Conservation (phyloP, 2,113 vertebrate genomes). For the Tachysurus vachellii region DNA sequence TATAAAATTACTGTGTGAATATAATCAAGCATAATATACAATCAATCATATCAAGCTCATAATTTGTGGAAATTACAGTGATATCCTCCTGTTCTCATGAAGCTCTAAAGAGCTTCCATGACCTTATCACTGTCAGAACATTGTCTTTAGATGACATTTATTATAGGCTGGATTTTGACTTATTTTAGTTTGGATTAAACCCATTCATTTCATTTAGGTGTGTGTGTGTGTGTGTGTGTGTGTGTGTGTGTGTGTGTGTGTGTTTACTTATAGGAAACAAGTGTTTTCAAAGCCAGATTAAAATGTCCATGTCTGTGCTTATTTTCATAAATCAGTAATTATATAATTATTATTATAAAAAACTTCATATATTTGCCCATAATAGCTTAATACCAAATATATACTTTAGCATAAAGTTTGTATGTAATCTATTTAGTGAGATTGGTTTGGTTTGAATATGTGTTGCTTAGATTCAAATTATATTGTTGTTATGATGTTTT, state of each 20-base stretch:
- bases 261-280: neutral
- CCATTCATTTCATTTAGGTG: neutral
- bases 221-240: neutral
- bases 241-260: neutral
- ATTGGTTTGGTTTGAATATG: neutral
- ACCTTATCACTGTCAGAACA: neutral
- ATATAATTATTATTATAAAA: neutral
- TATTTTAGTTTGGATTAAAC: neutral
- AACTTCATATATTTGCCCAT: neutral
- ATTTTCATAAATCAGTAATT: no score
- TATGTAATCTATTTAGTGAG: neutral
- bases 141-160: neutral
- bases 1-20: neutral
- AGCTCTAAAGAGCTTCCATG: neutral
- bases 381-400: neutral
- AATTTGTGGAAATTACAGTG: neutral
- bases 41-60: neutral
- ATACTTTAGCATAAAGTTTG: neutral
- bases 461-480: neutral
- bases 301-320: no score
- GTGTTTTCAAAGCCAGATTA: neutral
- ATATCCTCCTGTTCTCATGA: neutral
- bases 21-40: no score
- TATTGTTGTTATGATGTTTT: neutral
- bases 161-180: neutral